Evolutionary conservation across 1,140 invertebrate species (phyloP).

Genomic region (Venustaconcha ellipsiformis): DNA sequence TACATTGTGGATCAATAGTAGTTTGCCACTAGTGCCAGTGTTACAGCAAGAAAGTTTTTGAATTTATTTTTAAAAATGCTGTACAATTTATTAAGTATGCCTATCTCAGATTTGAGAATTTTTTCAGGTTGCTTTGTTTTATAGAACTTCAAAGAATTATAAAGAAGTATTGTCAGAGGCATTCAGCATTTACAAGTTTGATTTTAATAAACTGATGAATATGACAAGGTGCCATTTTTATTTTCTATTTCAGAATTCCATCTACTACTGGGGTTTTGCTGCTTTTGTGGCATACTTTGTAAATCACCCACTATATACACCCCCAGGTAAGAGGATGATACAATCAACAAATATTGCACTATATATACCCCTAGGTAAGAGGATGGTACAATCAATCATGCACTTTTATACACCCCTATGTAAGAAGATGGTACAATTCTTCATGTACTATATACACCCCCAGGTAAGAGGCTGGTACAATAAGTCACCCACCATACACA

Average conservation of each 20-base stretch:
- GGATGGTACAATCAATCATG: constrained; percentile 80
- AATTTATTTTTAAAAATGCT: too few species aligned
- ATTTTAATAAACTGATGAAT: background rate
- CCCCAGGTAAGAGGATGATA: constrained; percentile 69
- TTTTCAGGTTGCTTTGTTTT: too few species aligned
- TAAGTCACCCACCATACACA: constrained; percentile 86
- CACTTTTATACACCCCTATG: constrained; percentile 64
- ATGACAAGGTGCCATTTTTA: background rate
- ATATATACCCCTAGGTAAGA: constrained; percentile 34
- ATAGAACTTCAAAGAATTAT: too few species aligned
- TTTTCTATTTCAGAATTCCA: constrained; percentile 80
- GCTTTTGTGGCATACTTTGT: constrained; percentile 97
- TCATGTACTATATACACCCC: constrained; percentile 81
- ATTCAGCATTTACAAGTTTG: background rate
- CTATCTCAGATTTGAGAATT: too few species aligned
- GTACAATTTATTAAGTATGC: too few species aligned
- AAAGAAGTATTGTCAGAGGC: background rate
- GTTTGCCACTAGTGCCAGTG: too few species aligned
- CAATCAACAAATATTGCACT: constrained; percentile 91
- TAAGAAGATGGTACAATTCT: constrained; percentile 27
- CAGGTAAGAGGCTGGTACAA: constrained; percentile 47
- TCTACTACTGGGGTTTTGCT: constrained; percentile 98
- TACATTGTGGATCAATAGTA: too few species aligned
- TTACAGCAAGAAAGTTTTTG: too few species aligned
- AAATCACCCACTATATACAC: constrained; percentile 95